phyloP scores from a whole-genome alignment of 1,140 invertebrate genomes.

The Zaprionus gabonicus region DNA sequence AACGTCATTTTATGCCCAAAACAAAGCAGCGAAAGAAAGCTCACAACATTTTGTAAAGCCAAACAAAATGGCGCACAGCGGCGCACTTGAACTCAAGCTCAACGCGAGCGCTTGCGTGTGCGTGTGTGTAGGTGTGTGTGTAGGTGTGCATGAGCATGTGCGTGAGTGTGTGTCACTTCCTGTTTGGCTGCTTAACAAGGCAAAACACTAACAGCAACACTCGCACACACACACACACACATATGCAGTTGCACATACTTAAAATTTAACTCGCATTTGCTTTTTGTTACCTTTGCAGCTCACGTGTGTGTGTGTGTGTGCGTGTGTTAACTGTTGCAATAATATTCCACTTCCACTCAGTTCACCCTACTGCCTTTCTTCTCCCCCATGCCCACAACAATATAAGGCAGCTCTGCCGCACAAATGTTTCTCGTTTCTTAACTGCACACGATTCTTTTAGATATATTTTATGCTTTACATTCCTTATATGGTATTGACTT shows the following conservation, averaged over 20 bases:
- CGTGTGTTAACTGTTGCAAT: conserved; percentile 67
- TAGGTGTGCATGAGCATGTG: conserved; percentile 22
- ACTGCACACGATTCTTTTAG: background rate
- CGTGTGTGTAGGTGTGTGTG: background rate
- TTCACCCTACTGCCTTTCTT: conserved; percentile 19
- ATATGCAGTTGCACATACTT: conserved; percentile 47
- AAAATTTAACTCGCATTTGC: conserved; percentile 66
- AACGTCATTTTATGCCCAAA: conserved; percentile 38
- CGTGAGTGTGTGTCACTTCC: conserved; percentile 51
- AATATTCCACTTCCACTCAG: conserved; percentile 49
- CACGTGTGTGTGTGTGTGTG: conserved; percentile 9
- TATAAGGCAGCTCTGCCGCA: conserved; percentile 29
- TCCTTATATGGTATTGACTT: background rate
- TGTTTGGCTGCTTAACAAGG: conserved; percentile 65
- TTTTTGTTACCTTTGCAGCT: conserved; percentile 47
- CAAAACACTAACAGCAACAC: conserved; percentile 22
- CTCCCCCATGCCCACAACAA: conserved; percentile 27
- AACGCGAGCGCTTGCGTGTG: conserved; percentile 14
- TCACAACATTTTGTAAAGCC: conserved; percentile 37
- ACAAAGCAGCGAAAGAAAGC: conserved; percentile 34
- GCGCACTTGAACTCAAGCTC: conserved; percentile 48
- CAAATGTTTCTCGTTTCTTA: conserved; percentile 14
- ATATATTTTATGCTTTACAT: background rate
- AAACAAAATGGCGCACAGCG: conserved; percentile 48
- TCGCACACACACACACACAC: background rate